Base-by-base conservation (phyloP, 2,888 invertebrate species). In the Adelognathus sp. region DNA sequence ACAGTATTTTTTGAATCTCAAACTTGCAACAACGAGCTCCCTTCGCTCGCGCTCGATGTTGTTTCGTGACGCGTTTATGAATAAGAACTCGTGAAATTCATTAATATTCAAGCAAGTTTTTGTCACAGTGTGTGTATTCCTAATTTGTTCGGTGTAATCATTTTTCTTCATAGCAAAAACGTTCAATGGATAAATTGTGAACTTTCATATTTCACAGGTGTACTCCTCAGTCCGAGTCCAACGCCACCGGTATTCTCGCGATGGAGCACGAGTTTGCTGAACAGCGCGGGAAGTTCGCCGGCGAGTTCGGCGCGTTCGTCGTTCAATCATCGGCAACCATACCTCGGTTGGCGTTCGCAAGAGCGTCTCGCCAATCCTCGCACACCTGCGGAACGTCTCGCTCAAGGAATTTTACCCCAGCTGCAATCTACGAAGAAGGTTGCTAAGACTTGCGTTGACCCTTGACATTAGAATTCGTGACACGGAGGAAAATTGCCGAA, bases 331-430 rank as follows among this genome's bases (percentile, higher is more conserved):
- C 94, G 97, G 41, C 96, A 97, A 90, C 97, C 97, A 0, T 98
- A 98, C 92, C 93, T 98, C 79, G 97, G 97, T 63, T 98, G 97
- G 98, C 93, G 97, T 85, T 94, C 94, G 2, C 97, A 97, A 91
- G 97, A 97, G 92, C 94, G 97, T 80, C 93, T 98, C 66, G 94
- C 95, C 83, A 90, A 92, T 81, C 96, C 96, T 1, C 93, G 97
- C 86, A 97, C 97, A 76, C 97, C 97, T 52, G 97, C 97, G 84
- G 97, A 97, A 93, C 94, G 96, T 93, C 91, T 93, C 69, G 93
- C 93, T 79, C 92, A 92, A 81, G 92, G 92, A 79, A 90, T 92
- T 76, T 89, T 92, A 73, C 91, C 92, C 63, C 92, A 92, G 85
- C 88, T 91, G 86, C 91, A 92, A 83, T 89, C 87, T 72, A 83